Base-by-base conservation (phyloP, 1,140 invertebrate species). In the Rhizoglyphus robini region DNA sequence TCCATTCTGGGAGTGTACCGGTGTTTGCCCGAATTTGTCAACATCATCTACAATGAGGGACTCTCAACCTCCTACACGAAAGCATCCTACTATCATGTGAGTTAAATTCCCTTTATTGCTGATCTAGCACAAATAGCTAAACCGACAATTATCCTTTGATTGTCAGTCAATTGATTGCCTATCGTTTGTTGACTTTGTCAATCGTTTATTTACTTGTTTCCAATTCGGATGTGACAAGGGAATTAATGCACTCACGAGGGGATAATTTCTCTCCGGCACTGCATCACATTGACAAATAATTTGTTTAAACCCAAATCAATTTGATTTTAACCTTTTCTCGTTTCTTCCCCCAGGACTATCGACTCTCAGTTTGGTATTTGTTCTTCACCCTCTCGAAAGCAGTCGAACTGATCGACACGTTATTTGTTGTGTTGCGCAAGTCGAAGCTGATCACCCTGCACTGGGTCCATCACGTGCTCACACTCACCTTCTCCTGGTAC, bases 391-490 rank as follows among this genome's bases (percentile, higher is more conserved):
- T 96, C 51, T 95, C 90, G 66, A 95, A 98, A 78, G 81, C 77
- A 48, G 89, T 90, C 0, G 91, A 96, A 76, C 81, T 98, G 4
- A 91, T 92, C 15, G 94, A 98, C 77, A 98, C 94, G 27, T 81
- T 96, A 64, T 98, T 99, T 80, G 90, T 99, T 57, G 89, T 97
- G 20, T 79, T 98, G 31, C 82, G 94, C 32, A 98, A 97, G 77
- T 92, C 96, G 75, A 90, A 89, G 1, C 80, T 99, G 18, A 97
- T 97, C 72, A 96, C 97, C 76, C 82, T 98, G 1, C 94, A 98
- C 76, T 95, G 91, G 91, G 84, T 83, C 69, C 83, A 84, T 71
- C 83, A 84, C 71, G 77, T 83, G 13, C 81, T 81, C 23, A 83
- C 83, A 5, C 81, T 98, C 29, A 81, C 96, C 29, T 98, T 48